These are phyloP conservation scores for Chunga burmeisteri DNA, from an alignment of 2,113 vertebrate species.

Conservation along the genomic window DNA sequence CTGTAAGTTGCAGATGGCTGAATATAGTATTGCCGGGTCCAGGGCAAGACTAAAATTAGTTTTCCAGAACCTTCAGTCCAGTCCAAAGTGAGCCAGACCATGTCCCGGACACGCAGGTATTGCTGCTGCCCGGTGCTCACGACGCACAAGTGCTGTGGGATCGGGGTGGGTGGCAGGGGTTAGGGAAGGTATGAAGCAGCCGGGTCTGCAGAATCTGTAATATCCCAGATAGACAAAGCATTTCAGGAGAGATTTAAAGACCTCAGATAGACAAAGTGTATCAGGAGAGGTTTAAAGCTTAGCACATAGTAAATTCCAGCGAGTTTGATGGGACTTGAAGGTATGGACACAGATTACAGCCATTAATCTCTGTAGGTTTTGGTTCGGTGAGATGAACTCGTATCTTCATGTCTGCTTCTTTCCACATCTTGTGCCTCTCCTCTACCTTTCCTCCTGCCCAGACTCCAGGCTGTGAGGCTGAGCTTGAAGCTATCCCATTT, in stretches of 20 bases:
- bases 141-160: neutral
- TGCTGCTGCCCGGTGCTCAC: neutral
- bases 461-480: neutral
- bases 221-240: neutral
- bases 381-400: neutral
- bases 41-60: neutral
- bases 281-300: neutral
- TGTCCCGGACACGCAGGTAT: neutral
- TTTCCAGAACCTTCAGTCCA: slow-evolving; percentile 29
- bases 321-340: neutral
- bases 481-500: neutral
- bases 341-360: neutral
- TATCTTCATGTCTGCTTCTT: neutral
- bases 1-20: slow-evolving; percentile 30
- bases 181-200: neutral
- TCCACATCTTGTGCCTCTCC: neutral
- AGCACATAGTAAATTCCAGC: neutral
- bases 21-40: neutral
- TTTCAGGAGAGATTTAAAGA: neutral
- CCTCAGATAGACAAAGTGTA: neutral
- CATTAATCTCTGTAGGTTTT: neutral
- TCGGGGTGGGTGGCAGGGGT: neutral
- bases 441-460: neutral
- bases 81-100: neutral
- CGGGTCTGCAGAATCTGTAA: neutral